A percentile compares a stretch with the other conserved stretches of the same genome.
phyloP scores from a whole-genome alignment of 2,888 invertebrate species.

The Diabrotica balteata region DNA sequence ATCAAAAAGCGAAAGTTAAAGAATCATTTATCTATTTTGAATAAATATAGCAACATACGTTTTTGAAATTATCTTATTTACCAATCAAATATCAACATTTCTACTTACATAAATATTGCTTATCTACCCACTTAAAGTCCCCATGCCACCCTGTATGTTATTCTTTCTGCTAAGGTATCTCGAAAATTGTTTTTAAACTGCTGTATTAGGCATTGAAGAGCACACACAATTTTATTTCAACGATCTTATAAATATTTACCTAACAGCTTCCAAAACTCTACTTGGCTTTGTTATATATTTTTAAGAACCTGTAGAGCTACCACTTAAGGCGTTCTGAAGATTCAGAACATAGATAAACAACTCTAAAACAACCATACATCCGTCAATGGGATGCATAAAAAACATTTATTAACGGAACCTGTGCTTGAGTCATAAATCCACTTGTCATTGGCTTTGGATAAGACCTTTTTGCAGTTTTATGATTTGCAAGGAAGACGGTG shows the following conservation, averaged over 20 bases:
- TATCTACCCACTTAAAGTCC: too few species aligned
- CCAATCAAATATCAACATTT: too few species aligned
- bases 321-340: conserved; percentile 38
- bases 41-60: too few species aligned
- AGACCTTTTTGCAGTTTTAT: conserved; percentile 16
- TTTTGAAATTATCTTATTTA: too few species aligned
- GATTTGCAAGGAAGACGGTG: neutral
- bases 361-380: conserved; percentile 45
- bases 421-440: conserved; percentile 32
- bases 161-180: conserved; percentile 29
- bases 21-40: too few species aligned
- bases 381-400: conserved; percentile 43
- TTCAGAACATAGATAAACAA: conserved; percentile 45
- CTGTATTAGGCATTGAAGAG: conserved; percentile 29
- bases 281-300: conserved; percentile 39
- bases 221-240: conserved; percentile 35
- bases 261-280: conserved; percentile 38
- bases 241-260: conserved; percentile 41
- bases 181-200: conserved; percentile 36
- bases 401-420: conserved; percentile 38
- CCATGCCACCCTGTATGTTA: conserved; percentile 20
- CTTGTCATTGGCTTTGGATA: conserved; percentile 23
- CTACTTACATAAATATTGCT: too few species aligned
- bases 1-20: too few species aligned
- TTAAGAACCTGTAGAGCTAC: conserved; percentile 37